Percentiles rank a stretch among this genome's conserved stretches.
Conservation (phyloP, 2,113 vertebrate species). For the Phrynocephalus versicolor region DNA sequence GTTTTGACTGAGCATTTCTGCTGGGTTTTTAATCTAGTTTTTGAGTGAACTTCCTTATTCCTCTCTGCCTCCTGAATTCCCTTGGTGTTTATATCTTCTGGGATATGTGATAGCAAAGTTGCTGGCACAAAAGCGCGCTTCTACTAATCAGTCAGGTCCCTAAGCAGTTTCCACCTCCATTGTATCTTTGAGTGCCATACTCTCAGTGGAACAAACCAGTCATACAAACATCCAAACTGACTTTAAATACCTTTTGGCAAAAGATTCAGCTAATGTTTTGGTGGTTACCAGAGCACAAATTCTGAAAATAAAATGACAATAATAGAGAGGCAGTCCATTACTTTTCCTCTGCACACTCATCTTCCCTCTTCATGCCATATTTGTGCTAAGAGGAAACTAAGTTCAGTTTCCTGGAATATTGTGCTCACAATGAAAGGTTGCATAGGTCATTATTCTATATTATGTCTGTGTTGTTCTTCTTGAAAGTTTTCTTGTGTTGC, state of each 20-base stretch:
- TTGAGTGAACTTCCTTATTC: not conserved
- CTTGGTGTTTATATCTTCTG: not conserved
- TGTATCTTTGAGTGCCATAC: not conserved
- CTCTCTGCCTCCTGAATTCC: not conserved
- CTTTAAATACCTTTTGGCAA: not conserved
- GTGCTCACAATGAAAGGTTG: not conserved
- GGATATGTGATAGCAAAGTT: not conserved
- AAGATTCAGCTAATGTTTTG: not conserved
- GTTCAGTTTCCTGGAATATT: not conserved
- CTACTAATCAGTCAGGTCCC: not conserved
- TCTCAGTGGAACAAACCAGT: not conserved
- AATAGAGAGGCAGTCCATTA: not conserved
- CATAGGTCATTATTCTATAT: not conserved
- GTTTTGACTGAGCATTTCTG: not conserved
- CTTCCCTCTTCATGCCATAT: not conserved
- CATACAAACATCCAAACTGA: not conserved
- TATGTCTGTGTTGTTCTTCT: not conserved
- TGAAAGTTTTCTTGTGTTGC: not conserved
- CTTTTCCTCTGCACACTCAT: not conserved
- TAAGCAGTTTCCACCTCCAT: conserved; percentile 2
- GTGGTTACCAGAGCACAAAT: not conserved
- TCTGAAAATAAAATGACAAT: not conserved
- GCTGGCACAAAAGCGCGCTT: too few relatives aligned
- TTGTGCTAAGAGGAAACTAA: not conserved
- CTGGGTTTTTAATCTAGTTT: not conserved